Percentiles rank a stretch among this genome's conserved stretches.
These are phyloP conservation scores for Lucifuga dentata DNA, from an alignment of 2,113 vertebrate genomes.

Conservation along the genomic window DNA sequence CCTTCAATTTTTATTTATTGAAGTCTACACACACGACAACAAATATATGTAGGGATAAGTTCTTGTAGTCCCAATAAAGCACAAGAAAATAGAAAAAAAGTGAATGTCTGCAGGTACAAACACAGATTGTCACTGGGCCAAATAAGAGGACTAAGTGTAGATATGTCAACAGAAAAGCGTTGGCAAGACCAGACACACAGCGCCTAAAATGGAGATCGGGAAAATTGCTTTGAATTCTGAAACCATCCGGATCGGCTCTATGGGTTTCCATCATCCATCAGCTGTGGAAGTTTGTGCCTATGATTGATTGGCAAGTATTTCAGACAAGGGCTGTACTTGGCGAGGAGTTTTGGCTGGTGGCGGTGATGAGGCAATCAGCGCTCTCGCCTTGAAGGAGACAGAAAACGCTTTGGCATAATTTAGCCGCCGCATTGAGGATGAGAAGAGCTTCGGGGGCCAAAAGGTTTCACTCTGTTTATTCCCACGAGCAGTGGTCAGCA, in stretches of 20 bases:
- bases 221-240: conserved; percentile 48
- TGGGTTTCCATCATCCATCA: conserved; percentile 59
- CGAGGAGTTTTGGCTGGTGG: conserved; percentile 57
- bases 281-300: conserved; percentile 55
- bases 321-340: conserved; percentile 63
- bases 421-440: conserved; percentile 43
- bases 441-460: conserved; percentile 39
- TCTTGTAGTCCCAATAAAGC: conserved; percentile 13
- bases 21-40: conserved; percentile 18
- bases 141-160: conserved; percentile 35
- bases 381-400: conserved; percentile 62
- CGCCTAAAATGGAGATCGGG: conserved; percentile 44
- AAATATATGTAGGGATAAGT: conserved; percentile 18
- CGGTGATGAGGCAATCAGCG: conserved; percentile 74
- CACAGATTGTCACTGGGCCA: conserved; percentile 43
- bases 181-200: conserved; percentile 7
- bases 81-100: conserved; percentile 28
- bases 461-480: conserved; percentile 38
- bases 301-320: conserved; percentile 79
- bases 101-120: conserved; percentile 19
- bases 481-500: conserved; percentile 26
- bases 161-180: conserved; percentile 30
- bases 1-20: conserved; percentile 43
- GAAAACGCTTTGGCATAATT: conserved; percentile 67
- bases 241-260: conserved; percentile 59